Base-by-base conservation (phyloP, 2,797 vertebrate species). In the Sparus aurata region DNA sequence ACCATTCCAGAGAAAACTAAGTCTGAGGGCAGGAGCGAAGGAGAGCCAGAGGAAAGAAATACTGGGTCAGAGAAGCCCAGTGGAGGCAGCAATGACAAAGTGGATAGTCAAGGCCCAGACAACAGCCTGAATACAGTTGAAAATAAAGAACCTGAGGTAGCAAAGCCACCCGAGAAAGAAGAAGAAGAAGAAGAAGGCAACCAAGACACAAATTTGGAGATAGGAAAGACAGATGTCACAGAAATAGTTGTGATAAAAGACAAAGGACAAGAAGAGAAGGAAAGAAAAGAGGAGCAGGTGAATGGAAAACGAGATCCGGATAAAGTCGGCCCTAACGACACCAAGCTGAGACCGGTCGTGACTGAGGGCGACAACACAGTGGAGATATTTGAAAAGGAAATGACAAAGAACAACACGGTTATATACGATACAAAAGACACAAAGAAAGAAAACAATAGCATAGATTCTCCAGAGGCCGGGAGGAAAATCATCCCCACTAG, bases 281-380 rank as follows among this genome's bases (percentile, higher is more conserved):
- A 91, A 60, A 91, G 77, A 50, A 94, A 94, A 82, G 91, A 93
- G 20, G 84, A 91, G 72, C 92, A 93, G 76, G 87, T 93, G 66
- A 93, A 95, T 12, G 89, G 89, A n/a, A 91, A 91, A 80, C 80
- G 34, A 79, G 79, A 90, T 54, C 66, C 27, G 1, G 88, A 83
- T 53, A 92, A 91, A 75, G 78, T 92, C 1, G 89, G 91, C 23
- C 94, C 95, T 0, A 93, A 94, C 27, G 94, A 92, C 55, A 95
- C 94, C 47, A 94, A 95, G 77, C 25, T 90, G 74, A 88, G 61
- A 65, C 76, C 78, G 0, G 85, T 65, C 18, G 49, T 79, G 57
- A 64, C 85, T 13, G 90, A 93, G 74, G 87, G 70, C 4, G 88
- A 85, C 43, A 94, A 93, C 80, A 82, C 88, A 23, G 79, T 89